Percentiles rank a stretch among this genome's conserved stretches.
These are phyloP conservation scores for Bufotes viridis DNA, from an alignment of 2,797 vertebrate species.

Conservation along the genomic window DNA sequence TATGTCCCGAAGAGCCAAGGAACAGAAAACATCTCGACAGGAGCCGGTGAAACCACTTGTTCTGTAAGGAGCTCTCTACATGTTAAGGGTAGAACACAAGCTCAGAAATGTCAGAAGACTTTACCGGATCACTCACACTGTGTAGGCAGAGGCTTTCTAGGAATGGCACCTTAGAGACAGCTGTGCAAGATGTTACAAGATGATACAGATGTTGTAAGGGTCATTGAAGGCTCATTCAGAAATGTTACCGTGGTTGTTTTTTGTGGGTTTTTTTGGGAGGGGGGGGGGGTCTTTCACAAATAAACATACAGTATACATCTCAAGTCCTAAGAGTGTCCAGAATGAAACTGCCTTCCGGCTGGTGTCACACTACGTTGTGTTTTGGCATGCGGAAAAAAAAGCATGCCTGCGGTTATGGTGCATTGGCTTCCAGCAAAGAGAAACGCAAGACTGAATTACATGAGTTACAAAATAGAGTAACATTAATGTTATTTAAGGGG, in stretches of 20 bases:
- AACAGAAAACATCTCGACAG: neutral
- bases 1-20: neutral
- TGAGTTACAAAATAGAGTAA: too few relatives aligned
- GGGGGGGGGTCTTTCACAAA: too few relatives aligned
- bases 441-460: too few relatives aligned
- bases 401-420: too few relatives aligned
- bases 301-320: neutral
- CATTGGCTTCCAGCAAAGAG: too few relatives aligned
- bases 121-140: neutral
- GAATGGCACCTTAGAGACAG: neutral
- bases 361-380: too few relatives aligned
- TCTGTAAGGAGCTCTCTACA: neutral
- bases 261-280: too few relatives aligned
- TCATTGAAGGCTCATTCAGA: neutral
- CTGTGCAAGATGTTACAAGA: neutral
- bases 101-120: neutral
- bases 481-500: too few relatives aligned
- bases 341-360: neutral
- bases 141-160: neutral
- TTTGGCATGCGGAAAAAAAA: too few relatives aligned
- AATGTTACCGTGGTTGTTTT: neutral
- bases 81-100: neutral
- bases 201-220: neutral
- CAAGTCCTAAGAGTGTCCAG: too few relatives aligned
- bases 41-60: slow-evolving; percentile 34